Evolutionary conservation across 2,113 vertebrate genomes (phyloP).

Genomic region (Neotoma lepida): DNA sequence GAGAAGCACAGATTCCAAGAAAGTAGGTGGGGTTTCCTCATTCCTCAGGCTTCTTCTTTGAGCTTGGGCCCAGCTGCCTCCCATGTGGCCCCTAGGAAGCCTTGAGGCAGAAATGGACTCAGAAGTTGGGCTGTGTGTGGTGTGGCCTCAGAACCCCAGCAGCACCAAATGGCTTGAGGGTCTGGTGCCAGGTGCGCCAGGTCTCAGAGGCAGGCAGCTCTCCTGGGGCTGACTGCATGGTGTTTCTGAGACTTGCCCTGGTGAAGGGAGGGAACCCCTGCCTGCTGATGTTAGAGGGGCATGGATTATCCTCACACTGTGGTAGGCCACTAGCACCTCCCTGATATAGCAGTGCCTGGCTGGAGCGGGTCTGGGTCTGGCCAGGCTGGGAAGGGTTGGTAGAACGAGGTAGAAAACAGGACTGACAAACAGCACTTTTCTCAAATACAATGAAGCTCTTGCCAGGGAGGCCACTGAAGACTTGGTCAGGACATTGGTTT

Average conservation of each 20-base stretch:
- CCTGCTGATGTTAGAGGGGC: neutral
- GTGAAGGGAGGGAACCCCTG: neutral
- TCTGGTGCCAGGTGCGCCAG: rapidly evolving
- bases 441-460: neutral
- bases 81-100: neutral
- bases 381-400: neutral
- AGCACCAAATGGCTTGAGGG: neutral
- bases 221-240: neutral
- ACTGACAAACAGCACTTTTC: neutral
- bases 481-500: neutral
- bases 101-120: neutral
- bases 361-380: neutral
- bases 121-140: neutral
- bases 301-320: too few relatives aligned
- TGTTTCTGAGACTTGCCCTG: neutral
- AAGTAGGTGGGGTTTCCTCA: neutral
- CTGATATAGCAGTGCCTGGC: rapidly evolving
- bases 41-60: slow-evolving; percentile 1
- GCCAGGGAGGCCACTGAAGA: neutral
- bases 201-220: neutral
- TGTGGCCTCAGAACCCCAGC: neutral
- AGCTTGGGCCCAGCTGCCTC: neutral
- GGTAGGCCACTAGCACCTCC: neutral
- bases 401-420: neutral
- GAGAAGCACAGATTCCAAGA: neutral